A percentile compares a stretch with the other conserved stretches of the same genome.
These are phyloP conservation scores for Drosophila villosipedis DNA, from an alignment of 2,888 invertebrate species.

Conservation along the genomic window DNA sequence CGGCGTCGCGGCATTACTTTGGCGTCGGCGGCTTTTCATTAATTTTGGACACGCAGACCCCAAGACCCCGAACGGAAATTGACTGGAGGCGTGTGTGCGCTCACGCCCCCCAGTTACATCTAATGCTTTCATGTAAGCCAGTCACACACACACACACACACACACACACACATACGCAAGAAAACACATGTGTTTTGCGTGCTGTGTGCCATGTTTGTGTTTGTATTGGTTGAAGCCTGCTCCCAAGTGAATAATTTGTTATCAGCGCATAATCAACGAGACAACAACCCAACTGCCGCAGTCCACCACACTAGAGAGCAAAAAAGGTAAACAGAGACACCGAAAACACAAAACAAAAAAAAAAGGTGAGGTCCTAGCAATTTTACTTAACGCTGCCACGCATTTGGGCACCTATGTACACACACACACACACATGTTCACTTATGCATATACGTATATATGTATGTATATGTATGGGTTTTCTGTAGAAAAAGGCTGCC, in stretches of 20 bases:
- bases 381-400: conserved; percentile 68
- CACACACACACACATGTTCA: not conserved
- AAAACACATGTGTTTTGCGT: conserved; percentile 30
- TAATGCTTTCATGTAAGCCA: conserved; percentile 69
- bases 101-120: conserved; percentile 32
- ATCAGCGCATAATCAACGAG: conserved; percentile 82
- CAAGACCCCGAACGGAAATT: conserved; percentile 35
- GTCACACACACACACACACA: conserved; percentile 24
- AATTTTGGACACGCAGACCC: conserved; percentile 76
- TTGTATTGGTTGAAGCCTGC: conserved; percentile 65
- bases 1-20: conserved; percentile 21
- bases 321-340: conserved; percentile 55
- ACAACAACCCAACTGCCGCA: conserved; percentile 52
- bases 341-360: conserved; percentile 7
- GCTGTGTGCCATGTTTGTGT: conserved; percentile 31
- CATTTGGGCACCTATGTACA: conserved; percentile 39
- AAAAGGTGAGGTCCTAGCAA: conserved; percentile 67
- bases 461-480: conserved; percentile 7
- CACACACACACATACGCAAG: conserved; percentile 28
- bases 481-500: conserved; percentile 68
- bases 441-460: not conserved
- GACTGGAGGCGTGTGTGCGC: conserved; percentile 33
- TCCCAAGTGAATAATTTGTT: conserved; percentile 83
- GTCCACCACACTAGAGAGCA: conserved; percentile 34
- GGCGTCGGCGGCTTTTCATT: conserved; percentile 71